Conservation (phyloP, 2,113 vertebrate genomes). For the Myodes glareolus region DNA sequence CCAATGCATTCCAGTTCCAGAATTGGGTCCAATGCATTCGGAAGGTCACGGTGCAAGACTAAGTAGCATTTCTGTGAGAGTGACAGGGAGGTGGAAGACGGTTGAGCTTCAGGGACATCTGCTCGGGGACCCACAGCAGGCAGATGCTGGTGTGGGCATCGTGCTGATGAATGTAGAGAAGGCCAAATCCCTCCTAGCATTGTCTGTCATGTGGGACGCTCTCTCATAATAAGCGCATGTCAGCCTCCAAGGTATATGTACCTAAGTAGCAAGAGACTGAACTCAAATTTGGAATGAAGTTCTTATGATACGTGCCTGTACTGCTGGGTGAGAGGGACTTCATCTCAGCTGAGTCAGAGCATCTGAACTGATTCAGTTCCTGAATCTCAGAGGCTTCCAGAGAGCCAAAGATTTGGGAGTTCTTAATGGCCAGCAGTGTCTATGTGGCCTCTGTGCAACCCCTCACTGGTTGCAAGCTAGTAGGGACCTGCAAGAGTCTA, state of each 20-base stretch:
- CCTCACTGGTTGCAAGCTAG: neutral
- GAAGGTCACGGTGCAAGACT: neutral
- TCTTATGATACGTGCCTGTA: neutral
- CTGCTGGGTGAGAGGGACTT: neutral
- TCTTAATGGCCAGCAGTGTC: neutral
- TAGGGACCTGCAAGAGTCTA: neutral
- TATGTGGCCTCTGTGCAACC: neutral
- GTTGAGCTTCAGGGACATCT: fast-evolving
- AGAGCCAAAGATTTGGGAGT: neutral
- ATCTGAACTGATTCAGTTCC: neutral
- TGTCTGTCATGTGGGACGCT: fast-evolving
- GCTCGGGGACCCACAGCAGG: neutral
- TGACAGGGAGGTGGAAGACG: neutral
- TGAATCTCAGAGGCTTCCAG: neutral
- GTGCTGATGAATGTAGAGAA: neutral
- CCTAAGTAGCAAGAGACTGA: neutral
- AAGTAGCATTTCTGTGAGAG: fast-evolving
- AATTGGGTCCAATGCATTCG: neutral
- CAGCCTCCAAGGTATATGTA: neutral
- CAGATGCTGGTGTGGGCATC: neutral
- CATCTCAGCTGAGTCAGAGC: neutral
- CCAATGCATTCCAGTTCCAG: neutral
- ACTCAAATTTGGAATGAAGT: neutral
- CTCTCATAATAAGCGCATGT: neutral
- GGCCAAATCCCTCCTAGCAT: fast-evolving